Base-by-base conservation (phyloP, 2,113 vertebrate species). In the Podarcis muralis region DNA sequence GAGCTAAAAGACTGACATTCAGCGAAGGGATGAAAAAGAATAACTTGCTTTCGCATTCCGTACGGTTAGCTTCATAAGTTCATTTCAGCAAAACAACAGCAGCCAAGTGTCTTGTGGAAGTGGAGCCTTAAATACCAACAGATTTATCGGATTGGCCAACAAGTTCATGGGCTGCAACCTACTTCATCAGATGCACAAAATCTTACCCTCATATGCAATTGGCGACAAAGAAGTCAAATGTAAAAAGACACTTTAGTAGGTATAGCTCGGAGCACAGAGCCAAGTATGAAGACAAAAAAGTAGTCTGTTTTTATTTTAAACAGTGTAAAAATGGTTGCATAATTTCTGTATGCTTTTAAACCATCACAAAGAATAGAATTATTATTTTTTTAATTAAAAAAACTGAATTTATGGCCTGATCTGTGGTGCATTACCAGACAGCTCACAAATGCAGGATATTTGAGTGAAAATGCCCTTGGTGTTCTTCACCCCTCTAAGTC, bases 251-350 rank as follows among this genome's bases (percentile, higher is more conserved):
- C 89, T 74, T 91, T 92, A 86, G 84, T 74, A 90, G 80, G 15
- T 89, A 48, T 81, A 69, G 69, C 87, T 92, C 48, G 68, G 69
- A 87, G 25, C 83, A 84, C 0, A 3, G 87, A 88, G 74, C 92
- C 81, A 86, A 91, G 89, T 89, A 94, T 88, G 82, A 75, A 88
- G 1, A 23, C 89, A 32, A 1, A 91, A 48, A 59, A 1, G 89
- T 92, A 91, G 65, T 84, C 87, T 72, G 57, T 92, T 92, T 92
- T 83, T 85, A 81, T 91, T 92, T 92, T 85, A 91, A 84, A 87
- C 37, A 86, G 40, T 90, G 62, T 25, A 80, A 92, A 83, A 90
- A 32, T 57, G 25, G 40, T 32, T 78, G 18, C 40, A 22, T 77
- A 65, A 71, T 87, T 72, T 57, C 86, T 81, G 43, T 11, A 27